phyloP scores from a whole-genome alignment of 2,888 invertebrate genomes.

The Trisateles emortualis region DNA sequence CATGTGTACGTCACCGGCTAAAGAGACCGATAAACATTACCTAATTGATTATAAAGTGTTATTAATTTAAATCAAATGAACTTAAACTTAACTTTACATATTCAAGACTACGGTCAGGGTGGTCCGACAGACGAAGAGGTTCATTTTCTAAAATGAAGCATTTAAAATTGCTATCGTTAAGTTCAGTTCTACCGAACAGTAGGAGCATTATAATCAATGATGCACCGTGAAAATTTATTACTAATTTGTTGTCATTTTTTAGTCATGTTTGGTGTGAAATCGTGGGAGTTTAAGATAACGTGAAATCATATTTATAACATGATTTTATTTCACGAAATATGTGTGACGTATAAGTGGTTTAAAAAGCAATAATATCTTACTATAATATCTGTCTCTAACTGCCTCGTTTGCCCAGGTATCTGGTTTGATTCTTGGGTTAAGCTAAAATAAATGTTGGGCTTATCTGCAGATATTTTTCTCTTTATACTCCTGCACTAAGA shows the following conservation, averaged over 20 bases:
- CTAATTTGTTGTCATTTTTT: slow-evolving; percentile 50
- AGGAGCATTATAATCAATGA: slow-evolving; percentile 65
- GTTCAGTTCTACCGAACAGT: slow-evolving; percentile 66
- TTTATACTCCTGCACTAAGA: no score
- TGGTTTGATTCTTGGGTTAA: no score
- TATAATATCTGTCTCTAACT: no score
- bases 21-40: slow-evolving; percentile 59
- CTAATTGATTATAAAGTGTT: slow-evolving; percentile 70
- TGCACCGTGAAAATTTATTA: slow-evolving; percentile 76
- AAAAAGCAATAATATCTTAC: not conserved
- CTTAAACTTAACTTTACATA: slow-evolving; percentile 50
- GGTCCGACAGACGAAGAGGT: slow-evolving; percentile 60
- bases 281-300: slow-evolving; percentile 8
- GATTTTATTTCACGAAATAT: not conserved
- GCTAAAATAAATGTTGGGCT: no score
- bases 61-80: slow-evolving; percentile 71
- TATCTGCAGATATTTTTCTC: no score
- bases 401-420: no score
- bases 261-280: slow-evolving; percentile 20
- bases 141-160: slow-evolving; percentile 62
- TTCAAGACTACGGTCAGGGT: slow-evolving; percentile 59
- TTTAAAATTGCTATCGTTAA: slow-evolving; percentile 69
- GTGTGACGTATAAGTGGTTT: not conserved
- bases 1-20: slow-evolving; percentile 53
- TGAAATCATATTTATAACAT: slow-evolving; percentile 6